These are phyloP conservation scores for Drosophila ficusphila DNA, from an alignment of 1,140 invertebrate genomes.

Conservation along the genomic window DNA sequence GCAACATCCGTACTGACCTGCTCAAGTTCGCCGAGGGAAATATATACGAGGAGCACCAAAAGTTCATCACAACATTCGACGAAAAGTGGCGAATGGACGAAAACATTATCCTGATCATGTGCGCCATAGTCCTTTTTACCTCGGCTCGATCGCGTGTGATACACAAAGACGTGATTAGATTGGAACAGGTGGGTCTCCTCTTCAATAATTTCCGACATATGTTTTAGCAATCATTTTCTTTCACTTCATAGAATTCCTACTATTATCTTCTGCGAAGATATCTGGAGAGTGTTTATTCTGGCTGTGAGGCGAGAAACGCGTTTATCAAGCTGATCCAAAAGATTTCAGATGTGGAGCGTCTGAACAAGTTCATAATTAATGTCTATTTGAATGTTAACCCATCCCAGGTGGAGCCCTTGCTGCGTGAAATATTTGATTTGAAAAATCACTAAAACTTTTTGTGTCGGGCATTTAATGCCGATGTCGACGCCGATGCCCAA, in stretches of 20 bases:
- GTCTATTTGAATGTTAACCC: conserved; percentile 96
- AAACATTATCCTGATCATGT: conserved; percentile 94
- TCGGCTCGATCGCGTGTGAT: conserved; percentile 92
- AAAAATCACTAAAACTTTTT: conserved; percentile 85
- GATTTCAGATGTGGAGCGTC: conserved; percentile 92
- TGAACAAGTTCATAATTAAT: conserved; percentile 92
- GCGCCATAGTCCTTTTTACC: conserved; percentile 95
- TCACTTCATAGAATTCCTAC: conserved; percentile 90
- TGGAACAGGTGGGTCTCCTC: conserved; percentile 89
- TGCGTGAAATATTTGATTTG: conserved; percentile 97
- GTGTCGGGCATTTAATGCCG: conserved; percentile 61
- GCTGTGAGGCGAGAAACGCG: conserved; percentile 92
- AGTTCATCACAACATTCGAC: conserved; percentile 92
- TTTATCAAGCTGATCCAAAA: conserved; percentile 95
- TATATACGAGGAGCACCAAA: conserved; percentile 92
- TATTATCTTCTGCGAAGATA: conserved; percentile 94
- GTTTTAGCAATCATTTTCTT: neutral
- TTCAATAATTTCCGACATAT: neutral
- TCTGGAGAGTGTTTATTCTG: conserved; percentile 92
- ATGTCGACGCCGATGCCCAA: conserved; percentile 13
- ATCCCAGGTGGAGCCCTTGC: conserved; percentile 93
- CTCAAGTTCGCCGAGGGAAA: conserved; percentile 94
- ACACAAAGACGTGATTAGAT: conserved; percentile 92
- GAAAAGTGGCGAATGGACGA: conserved; percentile 92
- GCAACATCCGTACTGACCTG: conserved; percentile 92